Evolutionary conservation across 2,797 vertebrate genomes (phyloP).

Genomic region (Danio kyathit): DNA sequence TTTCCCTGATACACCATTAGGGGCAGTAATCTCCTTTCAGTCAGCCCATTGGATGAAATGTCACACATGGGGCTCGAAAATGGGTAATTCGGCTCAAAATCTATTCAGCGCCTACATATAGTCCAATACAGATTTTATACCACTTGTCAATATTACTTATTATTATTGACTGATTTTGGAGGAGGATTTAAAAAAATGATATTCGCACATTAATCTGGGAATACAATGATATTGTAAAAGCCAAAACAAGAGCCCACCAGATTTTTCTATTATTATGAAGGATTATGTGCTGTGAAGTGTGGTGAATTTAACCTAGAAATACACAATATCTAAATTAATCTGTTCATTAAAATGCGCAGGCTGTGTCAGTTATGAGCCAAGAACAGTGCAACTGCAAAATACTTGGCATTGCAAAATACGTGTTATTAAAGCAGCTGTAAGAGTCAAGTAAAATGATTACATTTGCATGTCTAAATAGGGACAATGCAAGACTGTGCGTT

Average conservation of each 20-base stretch:
- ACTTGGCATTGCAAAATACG: slow-evolving; percentile 5
- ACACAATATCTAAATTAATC: neutral
- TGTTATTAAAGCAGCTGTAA: neutral
- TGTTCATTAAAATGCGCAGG: neutral
- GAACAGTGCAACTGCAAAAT: neutral
- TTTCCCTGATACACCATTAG: slow-evolving; percentile 65
- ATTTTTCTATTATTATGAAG: neutral
- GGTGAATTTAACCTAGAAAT: neutral
- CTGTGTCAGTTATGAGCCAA: neutral
- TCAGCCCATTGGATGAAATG: slow-evolving; percentile 30
- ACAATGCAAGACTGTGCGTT: neutral
- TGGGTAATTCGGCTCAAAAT: neutral
- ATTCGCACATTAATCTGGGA: neutral
- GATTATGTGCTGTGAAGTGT: neutral
- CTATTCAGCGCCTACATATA: slow-evolving; percentile 6
- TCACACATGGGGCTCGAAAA: slow-evolving; percentile 32
- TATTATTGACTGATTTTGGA: neutral
- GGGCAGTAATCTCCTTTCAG: slow-evolving; percentile 59
- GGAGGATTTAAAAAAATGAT: neutral
- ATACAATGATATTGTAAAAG: neutral
- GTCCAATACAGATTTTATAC: neutral
- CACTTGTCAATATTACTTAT: neutral
- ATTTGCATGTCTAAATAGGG: neutral
- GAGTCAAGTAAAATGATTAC: neutral
- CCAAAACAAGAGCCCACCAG: neutral